Conservation (phyloP, 37 sponge, comb jelly and placozoan species). For the Haliclona indistincta region DNA sequence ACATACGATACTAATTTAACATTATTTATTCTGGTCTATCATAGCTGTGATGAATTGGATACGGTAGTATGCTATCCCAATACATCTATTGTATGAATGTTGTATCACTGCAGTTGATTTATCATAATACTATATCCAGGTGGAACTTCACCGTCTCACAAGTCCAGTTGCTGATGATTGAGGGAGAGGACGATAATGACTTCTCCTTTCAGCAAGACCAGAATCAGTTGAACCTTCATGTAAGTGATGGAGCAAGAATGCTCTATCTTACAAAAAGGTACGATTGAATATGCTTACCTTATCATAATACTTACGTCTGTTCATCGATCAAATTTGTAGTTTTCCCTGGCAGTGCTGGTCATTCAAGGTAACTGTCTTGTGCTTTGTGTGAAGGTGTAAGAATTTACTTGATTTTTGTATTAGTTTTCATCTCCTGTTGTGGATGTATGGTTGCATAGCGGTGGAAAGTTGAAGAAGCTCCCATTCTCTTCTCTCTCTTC, state of each 20-base stretch:
- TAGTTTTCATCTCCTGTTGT: constrained; percentile 63
- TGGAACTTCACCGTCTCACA: constrained; percentile 73
- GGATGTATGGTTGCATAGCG: constrained; percentile 50
- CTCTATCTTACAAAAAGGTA: constrained; percentile 11
- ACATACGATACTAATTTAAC: too few species aligned
- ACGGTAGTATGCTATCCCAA: too few species aligned
- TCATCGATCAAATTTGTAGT: too few species aligned
- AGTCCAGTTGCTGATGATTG: constrained; percentile 26
- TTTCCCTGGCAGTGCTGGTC: too few species aligned
- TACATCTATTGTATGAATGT: too few species aligned
- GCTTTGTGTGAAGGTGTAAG: too few species aligned
- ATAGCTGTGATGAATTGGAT: too few species aligned
- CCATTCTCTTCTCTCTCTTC: background rate
- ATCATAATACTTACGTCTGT: too few species aligned
- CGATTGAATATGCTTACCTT: too few species aligned
- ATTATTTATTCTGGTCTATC: too few species aligned
- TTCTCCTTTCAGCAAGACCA: background rate
- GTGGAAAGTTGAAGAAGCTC: constrained; percentile 34
- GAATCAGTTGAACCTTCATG: constrained; percentile 2
- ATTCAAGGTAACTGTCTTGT: too few species aligned
- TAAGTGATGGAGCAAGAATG: constrained; percentile 19
- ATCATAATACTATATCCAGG: constrained; percentile 11
- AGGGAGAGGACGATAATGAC: constrained; percentile 31
- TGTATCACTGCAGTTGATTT: too few species aligned
- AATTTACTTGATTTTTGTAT: background rate